These are phyloP conservation scores for Plestiodon gilberti DNA, from an alignment of 2,113 vertebrate species.

Conservation along the genomic window DNA sequence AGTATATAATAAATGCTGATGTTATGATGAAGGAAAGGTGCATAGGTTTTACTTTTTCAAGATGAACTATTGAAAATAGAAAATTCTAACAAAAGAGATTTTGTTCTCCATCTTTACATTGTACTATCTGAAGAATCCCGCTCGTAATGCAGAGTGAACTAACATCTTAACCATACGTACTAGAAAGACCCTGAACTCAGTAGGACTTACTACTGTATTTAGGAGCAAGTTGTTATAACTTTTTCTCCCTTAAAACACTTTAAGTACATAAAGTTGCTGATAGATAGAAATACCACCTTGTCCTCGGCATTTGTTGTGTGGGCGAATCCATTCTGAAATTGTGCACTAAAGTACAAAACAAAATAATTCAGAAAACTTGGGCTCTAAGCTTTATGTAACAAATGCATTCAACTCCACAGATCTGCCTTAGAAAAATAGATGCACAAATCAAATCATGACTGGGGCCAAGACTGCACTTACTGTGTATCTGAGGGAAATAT, in stretches of 20 bases:
- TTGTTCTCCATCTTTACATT: background rate
- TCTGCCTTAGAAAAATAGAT: background rate
- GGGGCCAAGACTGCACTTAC: background rate
- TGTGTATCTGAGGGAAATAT: background rate
- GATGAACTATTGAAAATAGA: background rate
- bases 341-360: constrained; percentile 60
- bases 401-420: background rate
- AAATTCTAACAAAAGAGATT: background rate
- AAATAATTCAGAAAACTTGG: constrained; percentile 60
- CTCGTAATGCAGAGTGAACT: background rate
- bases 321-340: constrained; percentile 50
- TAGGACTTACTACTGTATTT: background rate
- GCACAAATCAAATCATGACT: background rate
- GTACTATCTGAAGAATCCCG: background rate
- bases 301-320: constrained; percentile 21
- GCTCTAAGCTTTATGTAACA: background rate
- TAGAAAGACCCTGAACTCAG: background rate
- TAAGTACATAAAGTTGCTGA: constrained; percentile 12
- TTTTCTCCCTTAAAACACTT: background rate
- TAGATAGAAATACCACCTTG: constrained; percentile 17
- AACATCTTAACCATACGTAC: background rate
- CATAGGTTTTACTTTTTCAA: background rate
- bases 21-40: background rate
- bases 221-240: background rate
- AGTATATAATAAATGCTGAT: background rate